Evolutionary conservation across 2,113 vertebrate genomes (phyloP).

Genomic region (Micromys minutus): DNA sequence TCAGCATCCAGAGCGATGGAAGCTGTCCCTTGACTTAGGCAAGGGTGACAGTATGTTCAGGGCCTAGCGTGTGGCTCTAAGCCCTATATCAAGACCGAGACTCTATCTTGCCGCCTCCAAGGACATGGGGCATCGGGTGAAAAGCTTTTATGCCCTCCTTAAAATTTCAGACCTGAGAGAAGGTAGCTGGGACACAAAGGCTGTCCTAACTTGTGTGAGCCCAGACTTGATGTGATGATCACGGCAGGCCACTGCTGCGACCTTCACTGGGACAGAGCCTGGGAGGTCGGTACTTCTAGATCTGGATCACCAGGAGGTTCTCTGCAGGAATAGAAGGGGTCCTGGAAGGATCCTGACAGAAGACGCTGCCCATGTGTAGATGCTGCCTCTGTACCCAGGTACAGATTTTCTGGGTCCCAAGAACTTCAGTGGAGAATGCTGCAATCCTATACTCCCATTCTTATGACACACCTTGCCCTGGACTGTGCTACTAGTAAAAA

Average conservation of each 20-base stretch:
- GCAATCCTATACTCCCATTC: not conserved
- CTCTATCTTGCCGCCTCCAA: not conserved
- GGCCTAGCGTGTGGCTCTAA: not conserved
- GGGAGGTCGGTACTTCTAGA: not conserved
- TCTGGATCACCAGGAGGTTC: too few relatives aligned
- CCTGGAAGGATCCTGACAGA: not conserved
- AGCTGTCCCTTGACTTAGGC: not conserved
- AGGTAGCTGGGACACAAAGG: fast-evolving
- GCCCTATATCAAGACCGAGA: not conserved
- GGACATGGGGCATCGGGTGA: fast-evolving
- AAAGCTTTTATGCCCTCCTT: not conserved
- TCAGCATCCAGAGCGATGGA: fast-evolving
- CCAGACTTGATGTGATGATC: not conserved
- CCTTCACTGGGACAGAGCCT: too few relatives aligned
- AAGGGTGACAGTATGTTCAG: too few relatives aligned
- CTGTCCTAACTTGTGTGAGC: not conserved
- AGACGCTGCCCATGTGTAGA: too few relatives aligned
- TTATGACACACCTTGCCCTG: not conserved
- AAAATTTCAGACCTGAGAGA: not conserved
- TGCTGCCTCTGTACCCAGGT: not conserved
- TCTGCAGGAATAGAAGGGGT: not conserved
- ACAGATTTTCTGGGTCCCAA: not conserved
- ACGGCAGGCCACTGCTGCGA: not conserved
- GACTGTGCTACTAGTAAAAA: not conserved
- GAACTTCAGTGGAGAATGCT: not conserved